These are phyloP conservation scores for Epistrophe grossulariae DNA, from an alignment of 2,888 invertebrate genomes.

Conservation along the genomic window DNA sequence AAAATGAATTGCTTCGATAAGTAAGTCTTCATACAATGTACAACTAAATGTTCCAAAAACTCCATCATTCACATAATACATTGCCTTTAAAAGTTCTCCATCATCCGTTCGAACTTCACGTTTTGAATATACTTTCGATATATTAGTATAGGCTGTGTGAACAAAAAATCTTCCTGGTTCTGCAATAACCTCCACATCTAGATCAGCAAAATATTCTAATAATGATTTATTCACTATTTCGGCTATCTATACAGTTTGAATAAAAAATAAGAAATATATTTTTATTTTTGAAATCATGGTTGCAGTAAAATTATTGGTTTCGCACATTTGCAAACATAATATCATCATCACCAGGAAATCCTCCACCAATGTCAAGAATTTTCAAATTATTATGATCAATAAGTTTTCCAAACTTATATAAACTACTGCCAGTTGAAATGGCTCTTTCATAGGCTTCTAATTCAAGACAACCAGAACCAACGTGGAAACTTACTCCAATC, in stretches of 20 bases:
- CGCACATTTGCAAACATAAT: conserved; percentile 78
- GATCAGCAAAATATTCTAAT: conserved; percentile 91
- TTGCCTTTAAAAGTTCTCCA: conserved; percentile 84
- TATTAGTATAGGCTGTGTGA: conserved; percentile 97
- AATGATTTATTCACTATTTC: conserved; percentile 91
- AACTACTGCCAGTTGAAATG: conserved; percentile 88
- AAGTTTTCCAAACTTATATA: conserved; percentile 89
- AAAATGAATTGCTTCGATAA: conserved; percentile 87
- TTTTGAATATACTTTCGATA: conserved; percentile 94
- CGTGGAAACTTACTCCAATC: conserved; percentile 95
- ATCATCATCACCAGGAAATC: conserved; percentile 91
- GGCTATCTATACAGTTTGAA: conserved; percentile 86
- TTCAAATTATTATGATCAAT: conserved; percentile 91
- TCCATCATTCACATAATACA: conserved; percentile 99
- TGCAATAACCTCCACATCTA: conserved; percentile 92
- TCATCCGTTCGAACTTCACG: conserved; percentile 83
- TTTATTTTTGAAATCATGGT: not conserved
- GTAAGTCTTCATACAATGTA: conserved; percentile 96
- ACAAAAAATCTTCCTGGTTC: conserved; percentile 99
- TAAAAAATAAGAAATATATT: not conserved
- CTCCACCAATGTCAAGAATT: conserved; percentile 95
- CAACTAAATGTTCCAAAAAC: conserved; percentile 99
- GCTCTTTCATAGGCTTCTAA: conserved; percentile 92
- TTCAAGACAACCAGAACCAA: conserved; percentile 96
- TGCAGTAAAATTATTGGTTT: not conserved